Conservation (phyloP, 2,113 vertebrate species). For the Bubo scandiacus region DNA sequence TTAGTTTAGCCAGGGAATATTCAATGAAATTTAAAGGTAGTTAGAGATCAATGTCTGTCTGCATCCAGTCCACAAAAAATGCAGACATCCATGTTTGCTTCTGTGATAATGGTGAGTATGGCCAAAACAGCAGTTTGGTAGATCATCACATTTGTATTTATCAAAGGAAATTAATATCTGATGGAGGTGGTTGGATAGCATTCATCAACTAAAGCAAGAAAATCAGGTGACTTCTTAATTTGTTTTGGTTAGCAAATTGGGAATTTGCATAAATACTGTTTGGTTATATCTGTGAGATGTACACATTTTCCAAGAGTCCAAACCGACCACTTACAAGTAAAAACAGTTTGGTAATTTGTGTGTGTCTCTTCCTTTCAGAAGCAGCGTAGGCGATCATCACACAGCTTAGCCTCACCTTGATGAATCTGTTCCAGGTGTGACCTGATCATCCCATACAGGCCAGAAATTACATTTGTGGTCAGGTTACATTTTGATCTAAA, state of each 20-base stretch:
- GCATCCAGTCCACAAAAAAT: not conserved
- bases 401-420: not conserved
- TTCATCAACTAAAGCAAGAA: not conserved
- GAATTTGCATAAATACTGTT: not conserved
- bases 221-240: not conserved
- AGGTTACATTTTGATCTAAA: not conserved
- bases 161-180: not conserved
- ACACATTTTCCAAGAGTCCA: not conserved
- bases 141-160: not conserved
- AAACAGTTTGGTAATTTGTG: not conserved
- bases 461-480: not conserved
- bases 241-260: not conserved
- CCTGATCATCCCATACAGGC: not conserved
- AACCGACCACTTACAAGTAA: not conserved
- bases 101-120: not conserved
- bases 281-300: not conserved
- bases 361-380: not conserved
- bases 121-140: not conserved
- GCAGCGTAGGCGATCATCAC: fast-evolving
- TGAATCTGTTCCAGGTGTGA: not conserved
- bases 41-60: not conserved
- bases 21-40: not conserved
- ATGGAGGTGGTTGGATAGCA: not conserved
- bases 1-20: not conserved
- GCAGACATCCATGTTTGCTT: not conserved